A percentile compares a stretch with the other conserved stretches of the same genome.
These are phyloP conservation scores for Mastomys natalensis DNA, from an alignment of 2,113 vertebrate species.

Conservation along the genomic window DNA sequence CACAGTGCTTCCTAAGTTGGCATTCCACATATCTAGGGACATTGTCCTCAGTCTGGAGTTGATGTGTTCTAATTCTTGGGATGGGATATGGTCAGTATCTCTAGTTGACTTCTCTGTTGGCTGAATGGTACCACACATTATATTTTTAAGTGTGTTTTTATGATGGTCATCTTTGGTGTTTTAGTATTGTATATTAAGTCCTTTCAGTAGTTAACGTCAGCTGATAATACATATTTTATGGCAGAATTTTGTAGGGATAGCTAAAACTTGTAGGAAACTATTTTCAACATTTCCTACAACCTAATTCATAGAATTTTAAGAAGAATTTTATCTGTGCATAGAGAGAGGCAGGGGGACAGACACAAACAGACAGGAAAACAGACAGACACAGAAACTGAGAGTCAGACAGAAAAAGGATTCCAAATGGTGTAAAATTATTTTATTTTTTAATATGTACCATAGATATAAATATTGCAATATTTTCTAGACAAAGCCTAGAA, in stretches of 20 bases:
- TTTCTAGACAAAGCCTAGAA: neutral
- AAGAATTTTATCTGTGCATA: neutral
- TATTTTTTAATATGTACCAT: constrained; percentile 41
- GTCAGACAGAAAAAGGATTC: neutral
- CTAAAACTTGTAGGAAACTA: neutral
- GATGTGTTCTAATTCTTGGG: neutral
- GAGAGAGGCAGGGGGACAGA: too few species aligned
- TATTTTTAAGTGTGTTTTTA: neutral
- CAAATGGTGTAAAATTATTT: neutral
- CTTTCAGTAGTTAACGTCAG: neutral
- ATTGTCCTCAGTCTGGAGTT: neutral
- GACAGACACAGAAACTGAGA: neutral
- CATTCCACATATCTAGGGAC: neutral
- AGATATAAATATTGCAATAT: neutral
- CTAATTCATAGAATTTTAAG: neutral
- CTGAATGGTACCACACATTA: neutral
- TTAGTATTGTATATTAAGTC: fast-evolving
- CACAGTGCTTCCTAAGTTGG: neutral
- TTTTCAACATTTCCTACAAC: neutral
- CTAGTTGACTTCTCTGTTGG: neutral
- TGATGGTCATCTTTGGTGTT: neutral
- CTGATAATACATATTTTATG: constrained; percentile 13
- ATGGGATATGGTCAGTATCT: neutral
- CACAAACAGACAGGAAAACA: neutral
- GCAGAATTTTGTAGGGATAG: neutral